Evolutionary conservation across 1,140 invertebrate species (phyloP).

Genomic region (Brachionus calyciflorus): DNA sequence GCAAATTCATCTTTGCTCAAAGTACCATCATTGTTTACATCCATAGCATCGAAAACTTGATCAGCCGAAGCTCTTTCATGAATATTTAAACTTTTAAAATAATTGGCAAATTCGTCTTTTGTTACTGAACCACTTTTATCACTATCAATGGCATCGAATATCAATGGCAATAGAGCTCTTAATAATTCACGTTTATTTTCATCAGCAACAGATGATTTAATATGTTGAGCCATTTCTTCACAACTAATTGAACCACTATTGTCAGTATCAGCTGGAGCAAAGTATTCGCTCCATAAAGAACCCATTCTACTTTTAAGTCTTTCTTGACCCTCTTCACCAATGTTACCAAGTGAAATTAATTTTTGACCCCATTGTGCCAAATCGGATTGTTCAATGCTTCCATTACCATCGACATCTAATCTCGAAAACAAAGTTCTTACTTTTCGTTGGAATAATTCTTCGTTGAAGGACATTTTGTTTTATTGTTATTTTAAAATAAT

Average conservation of each 20-base stretch:
- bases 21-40: background rate
- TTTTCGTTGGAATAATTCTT: constrained; percentile 32
- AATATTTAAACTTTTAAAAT: constrained; percentile 39
- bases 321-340: background rate
- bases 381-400: background rate
- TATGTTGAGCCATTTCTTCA: background rate
- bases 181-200: constrained; percentile 3
- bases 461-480: constrained; percentile 18
- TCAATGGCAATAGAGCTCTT: background rate
- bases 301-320: background rate
- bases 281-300: constrained; percentile 10
- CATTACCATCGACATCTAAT: constrained; percentile 28
- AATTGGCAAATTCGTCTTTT: constrained; percentile 4
- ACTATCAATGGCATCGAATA: constrained; percentile 35
- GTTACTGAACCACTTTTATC: constrained; percentile 10
- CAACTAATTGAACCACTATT: background rate
- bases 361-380: constrained; percentile 26
- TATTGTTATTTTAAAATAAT: too few relatives aligned
- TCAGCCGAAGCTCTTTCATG: background rate
- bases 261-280: constrained; percentile 34
- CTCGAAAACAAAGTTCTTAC: constrained; percentile 9
- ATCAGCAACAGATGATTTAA: background rate
- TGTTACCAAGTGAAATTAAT: constrained; percentile 17
- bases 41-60: constrained; percentile 8
- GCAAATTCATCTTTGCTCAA: constrained; percentile 9